Evolutionary conservation across 1,140 invertebrate genomes (phyloP), one percentile per base, ranked within the genome.

Genomic region (Bombus sylvicola): DNA sequence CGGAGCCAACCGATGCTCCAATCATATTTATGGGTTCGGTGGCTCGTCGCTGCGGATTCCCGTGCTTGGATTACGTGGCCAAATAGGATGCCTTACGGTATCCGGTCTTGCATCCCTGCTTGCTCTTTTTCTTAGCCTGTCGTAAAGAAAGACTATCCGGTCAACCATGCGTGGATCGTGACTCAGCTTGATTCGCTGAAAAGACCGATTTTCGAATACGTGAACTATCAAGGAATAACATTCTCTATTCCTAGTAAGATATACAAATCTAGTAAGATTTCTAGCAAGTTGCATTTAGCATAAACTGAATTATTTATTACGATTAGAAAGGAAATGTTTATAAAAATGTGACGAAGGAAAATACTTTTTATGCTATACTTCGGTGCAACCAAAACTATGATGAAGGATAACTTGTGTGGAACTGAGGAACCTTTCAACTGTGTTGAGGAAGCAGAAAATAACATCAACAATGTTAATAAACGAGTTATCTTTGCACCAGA

Each of bases 1-100:
- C 71, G 43, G 62, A 83, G 47, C 85, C 82, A 78, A 88, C 82
- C 93, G 92, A 91, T 92, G 90, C 91, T 91, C 93, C 92, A 94
- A 95, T 95, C 93, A 94, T 95, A 94, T 95, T 95, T 95, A 94
- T 94, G 92, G 92, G 84, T 80, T 89, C 87, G 74, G 81, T 83
- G 87, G 78, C 72, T 91, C 88, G 89, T 76, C 75, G 71, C 69
- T 85, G 69, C 53, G 73, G 87, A 90, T 90, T 81, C 76, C 76
- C 28, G 76, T 81, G 72, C 69, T 78, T 47, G 79, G 92, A 92
- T 93, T 94, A 92, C 93, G 90, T 84, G 76, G 85, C 89, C 90
- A 92, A 94, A 94, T 93, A 91, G 89, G 91, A 91, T 92, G 88
- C 81, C 89, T 88, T 90, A 88, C 83, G 86, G 82, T 89, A 77